Base-by-base conservation (phyloP, 2,888 invertebrate species). In the Diabrotica balteata region DNA sequence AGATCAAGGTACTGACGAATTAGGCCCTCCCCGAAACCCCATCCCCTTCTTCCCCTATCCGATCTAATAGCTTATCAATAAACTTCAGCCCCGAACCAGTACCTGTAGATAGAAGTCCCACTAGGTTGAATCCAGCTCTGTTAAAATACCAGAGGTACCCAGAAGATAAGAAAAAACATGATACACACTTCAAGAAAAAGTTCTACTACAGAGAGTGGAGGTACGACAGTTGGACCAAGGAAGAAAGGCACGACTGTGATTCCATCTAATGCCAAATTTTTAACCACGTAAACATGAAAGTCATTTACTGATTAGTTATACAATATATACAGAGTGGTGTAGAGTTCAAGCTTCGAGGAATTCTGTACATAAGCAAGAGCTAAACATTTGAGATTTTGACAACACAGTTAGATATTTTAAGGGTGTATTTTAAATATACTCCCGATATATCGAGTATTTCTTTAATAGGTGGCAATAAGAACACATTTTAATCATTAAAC, bases 141-240 rank as follows among this genome's bases (percentile, higher is more conserved):
- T 79, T 88, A 8, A 88, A 89, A 77, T 89, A 89, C 80, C 89
- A 89, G 76, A 84, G 89, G 47, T 87, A 88, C 73, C 80, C 83
- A 11, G 84, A 84, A 66, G 81, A 83, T n/a, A 82, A 80, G 68
- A 80, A 76, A 70, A 83, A 78, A 69, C 85, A 86, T 0, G 89
- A 90, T 76, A 88, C 88, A 75, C 93, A 93, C 84, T 94, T 93
- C 84, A 94, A 94, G 85, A 94, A 94, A 86, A 93, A 93, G 80
- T 93, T 93, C 85, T 84, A 82, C 73, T 91, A 92, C 75, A 86
- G 89, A 80, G 92, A 88, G 85, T 91, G 91, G 90, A 87, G 86
- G 84, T 81, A 81, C 68, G 81, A 82, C 61, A 69, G 73, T 22
- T 82, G 80, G 79, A 75, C 78, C 59, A 86, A 86, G 63, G 75